phyloP scores from a whole-genome alignment of 1,140 invertebrate genomes.

The Brachionus rotundiformis region DNA sequence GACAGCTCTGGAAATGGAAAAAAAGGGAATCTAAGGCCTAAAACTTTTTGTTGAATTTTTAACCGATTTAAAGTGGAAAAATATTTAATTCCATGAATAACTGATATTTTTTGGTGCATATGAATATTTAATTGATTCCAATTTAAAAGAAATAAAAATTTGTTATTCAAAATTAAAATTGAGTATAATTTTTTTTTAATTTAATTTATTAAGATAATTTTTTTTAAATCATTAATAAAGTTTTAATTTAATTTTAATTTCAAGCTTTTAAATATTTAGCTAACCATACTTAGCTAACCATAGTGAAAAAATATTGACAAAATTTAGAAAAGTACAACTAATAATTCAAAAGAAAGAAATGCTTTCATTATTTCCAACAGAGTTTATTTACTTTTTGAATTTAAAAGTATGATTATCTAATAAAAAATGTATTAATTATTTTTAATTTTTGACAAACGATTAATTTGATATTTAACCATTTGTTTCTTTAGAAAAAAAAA shows the following conservation, averaged over 20 bases:
- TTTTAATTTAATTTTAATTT: no score
- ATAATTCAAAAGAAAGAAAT: not conserved
- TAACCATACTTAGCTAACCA: no score
- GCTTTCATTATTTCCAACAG: not conserved
- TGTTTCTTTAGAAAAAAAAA: not conserved
- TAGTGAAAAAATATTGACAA: not conserved
- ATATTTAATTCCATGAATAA: not conserved
- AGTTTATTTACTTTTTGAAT: not conserved
- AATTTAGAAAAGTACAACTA: not conserved
- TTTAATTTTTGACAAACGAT: not conserved
- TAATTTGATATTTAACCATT: not conserved
- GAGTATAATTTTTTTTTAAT: not conserved
- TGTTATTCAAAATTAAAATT: not conserved
- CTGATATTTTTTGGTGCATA: not conserved
- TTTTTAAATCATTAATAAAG: not conserved
- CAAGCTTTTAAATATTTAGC: not conserved
- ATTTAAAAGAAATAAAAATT: not conserved
- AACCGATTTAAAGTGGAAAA: not conserved
- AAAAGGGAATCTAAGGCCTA: slow-evolving; percentile 23
- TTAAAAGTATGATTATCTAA: not conserved
- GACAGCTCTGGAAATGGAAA: slow-evolving; percentile 52
- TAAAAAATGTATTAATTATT: not conserved
- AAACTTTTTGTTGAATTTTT: slow-evolving; percentile 24
- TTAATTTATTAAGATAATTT: not conserved
- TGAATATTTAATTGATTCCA: not conserved